phyloP scores from a whole-genome alignment of 2,797 vertebrate species.

The Lemur catta region DNA sequence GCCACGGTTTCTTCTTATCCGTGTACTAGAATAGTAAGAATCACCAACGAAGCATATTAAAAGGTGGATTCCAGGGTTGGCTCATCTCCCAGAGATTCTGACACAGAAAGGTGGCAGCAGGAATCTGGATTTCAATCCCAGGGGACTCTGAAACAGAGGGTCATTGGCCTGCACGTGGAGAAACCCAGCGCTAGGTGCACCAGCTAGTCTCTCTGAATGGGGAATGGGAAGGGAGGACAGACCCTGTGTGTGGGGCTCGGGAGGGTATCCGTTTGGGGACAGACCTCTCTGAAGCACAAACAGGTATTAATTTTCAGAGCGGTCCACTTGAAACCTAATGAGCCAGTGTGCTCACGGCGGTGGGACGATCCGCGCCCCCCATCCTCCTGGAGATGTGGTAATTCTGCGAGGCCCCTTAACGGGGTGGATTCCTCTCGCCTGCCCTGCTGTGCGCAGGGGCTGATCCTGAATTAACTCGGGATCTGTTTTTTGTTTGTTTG shows the following conservation, averaged over 20 bases:
- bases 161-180: not conserved
- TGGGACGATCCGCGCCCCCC: fast-evolving
- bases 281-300: not conserved
- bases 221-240: not conserved
- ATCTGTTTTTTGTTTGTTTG: slow-evolving; percentile 39
- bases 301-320: not conserved
- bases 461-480: not conserved
- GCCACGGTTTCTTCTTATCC: not conserved
- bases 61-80: not conserved
- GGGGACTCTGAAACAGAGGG: not conserved
- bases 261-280: not conserved
- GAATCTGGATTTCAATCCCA: not conserved
- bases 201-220: not conserved
- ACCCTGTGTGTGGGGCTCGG: not conserved
- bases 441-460: not conserved
- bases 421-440: not conserved
- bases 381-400: not conserved
- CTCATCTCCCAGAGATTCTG: not conserved
- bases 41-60: not conserved
- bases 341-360: not conserved
- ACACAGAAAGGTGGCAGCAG: not conserved
- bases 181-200: not conserved
- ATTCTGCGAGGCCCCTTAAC: too few relatives aligned
- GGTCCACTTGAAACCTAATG: not conserved
- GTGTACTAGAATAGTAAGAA: not conserved